Base-by-base conservation (phyloP, 2,888 invertebrate species). In the Acholoe squamosa region DNA sequence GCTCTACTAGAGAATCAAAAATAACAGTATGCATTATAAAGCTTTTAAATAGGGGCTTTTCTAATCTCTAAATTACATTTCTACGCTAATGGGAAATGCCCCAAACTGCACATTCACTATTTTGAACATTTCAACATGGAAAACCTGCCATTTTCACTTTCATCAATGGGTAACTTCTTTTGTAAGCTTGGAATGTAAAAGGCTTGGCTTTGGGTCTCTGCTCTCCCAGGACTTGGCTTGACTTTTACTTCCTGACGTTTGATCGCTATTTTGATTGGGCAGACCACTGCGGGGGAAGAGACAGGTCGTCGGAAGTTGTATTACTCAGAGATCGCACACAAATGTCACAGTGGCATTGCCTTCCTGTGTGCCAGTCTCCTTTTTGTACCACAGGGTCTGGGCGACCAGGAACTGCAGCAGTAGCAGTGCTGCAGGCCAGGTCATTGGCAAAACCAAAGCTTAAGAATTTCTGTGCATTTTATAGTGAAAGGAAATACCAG, bases 231-330 rank as follows among this genome's bases (percentile, higher is more conserved):
- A 61, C 19, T n/a, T 54, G 54, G 19, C 19, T 54, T 61, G 61
- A 61, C 61, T 61, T 61, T 61, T 61, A 61, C 22, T n/a, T 61
- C 61, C 61, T n/a, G 19, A 3, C 61, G 19, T 61, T 61, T 61
- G 61, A 61, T n/a, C 61, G 61, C n/a, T 61, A 61, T 61, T 61
- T 61, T 61, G 61, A 61, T n/a, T 61, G 61, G 19, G 61, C n/a
- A n/a, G 19, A n/a, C 61, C 3, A n/a, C 61, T 61, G 61, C 19
- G 61, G 61, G n/a, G 61, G 61, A n/a, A 61, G 61, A 61, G 61
- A n/a, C 61, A 61, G 61, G 12, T n/a, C n/a, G 61, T 19, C 22
- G 61, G n/a, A 61, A 61, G n/a, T 19, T 7, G 61, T 61, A 61
- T 61, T n/a, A 61, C 61, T 61, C 22, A 61, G 22, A 61, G n/a